Evolutionary conservation across 2,797 vertebrate genomes (phyloP).

Genomic region (Sebastes hubbsi): DNA sequence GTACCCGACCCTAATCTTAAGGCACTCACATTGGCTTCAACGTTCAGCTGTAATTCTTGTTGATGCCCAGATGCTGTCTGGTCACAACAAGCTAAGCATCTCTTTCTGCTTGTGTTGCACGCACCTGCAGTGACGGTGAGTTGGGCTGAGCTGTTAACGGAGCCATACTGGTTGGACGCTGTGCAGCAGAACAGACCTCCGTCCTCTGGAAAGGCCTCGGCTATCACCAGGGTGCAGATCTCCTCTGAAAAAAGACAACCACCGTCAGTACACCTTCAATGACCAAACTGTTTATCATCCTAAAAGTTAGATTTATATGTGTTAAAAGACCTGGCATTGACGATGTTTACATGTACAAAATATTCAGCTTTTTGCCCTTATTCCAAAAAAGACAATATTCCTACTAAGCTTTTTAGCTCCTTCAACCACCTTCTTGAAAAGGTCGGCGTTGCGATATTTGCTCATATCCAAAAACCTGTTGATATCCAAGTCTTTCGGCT

Average conservation of each 20-base stretch:
- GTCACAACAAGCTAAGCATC: neutral
- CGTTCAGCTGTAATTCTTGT: too few relatives aligned
- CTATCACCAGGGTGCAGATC: slow-evolving; percentile 97
- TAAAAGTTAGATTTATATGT: neutral
- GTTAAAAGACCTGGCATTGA: neutral
- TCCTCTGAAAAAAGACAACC: slow-evolving; percentile 83
- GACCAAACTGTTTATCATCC: neutral
- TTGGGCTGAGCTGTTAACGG: slow-evolving; percentile 86
- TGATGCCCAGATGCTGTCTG: neutral
- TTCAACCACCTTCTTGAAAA: too few relatives aligned
- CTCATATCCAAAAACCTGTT: neutral
- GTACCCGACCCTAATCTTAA: too few relatives aligned
- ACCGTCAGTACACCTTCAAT: neutral
- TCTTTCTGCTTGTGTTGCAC: neutral
- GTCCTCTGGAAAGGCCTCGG: slow-evolving; percentile 97
- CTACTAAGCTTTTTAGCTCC: neutral
- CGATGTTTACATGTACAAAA: neutral
- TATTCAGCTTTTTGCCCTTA: neutral
- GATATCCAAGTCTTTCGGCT: neutral
- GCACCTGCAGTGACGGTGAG: slow-evolving; percentile 85
- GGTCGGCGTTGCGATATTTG: neutral
- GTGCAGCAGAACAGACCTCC: slow-evolving; percentile 92
- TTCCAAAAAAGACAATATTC: neutral
- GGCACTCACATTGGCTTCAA: too few relatives aligned
- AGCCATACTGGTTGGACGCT: slow-evolving; percentile 89